Evolutionary conservation across 2,888 invertebrate species (phyloP), one percentile per base, ranked within the genome.

Genomic region (Agonopterix subpropinquella): DNA sequence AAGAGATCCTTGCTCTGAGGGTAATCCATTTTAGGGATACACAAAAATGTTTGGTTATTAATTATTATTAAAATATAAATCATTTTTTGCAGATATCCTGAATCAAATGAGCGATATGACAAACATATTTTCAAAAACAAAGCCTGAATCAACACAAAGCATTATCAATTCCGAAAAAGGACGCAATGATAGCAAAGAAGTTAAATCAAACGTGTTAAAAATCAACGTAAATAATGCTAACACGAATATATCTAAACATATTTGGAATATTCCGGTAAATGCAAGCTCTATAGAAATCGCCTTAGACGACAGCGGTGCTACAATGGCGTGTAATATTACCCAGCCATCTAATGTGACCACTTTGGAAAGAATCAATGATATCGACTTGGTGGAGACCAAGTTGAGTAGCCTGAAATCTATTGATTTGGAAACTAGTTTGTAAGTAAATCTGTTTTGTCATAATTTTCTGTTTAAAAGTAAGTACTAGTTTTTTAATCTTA

Each of bases 281-380:
- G 52, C 59, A 11, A 68, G 60, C 50, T 49, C 55, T 41, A 55
- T 58, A 8, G 70, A 68, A 9, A 57, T 61, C 53, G 51, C 57
- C 37, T 47, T 68, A 44, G 69, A 76, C 42, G 64, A 70, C 5
- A 65, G 65, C 42, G 57, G 48, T 1, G 55, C 54, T 0, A 47
- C 52, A 1, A 56, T 57, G 1, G 44, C 56, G 1, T 64, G 66
- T 0, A 73, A 76, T 54, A 48, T 65, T 2, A 74, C 80, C 0
- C 72, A 69, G 36, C 79, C 77, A 0, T 84, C 86, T 0, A 73
- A 77, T 60, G 70, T 87, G 1, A 73, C 72, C 3, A 89, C 88
- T 7, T 64, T 85, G 41, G 89, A 89, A 55, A 73, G 89, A 57
- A 70, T 89, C n/a, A 77, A 68, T 43, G 89, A 89, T 58, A 67